These are phyloP conservation scores for Zonitis immaculata DNA, from an alignment of 2,888 invertebrate species.

Conservation along the genomic window DNA sequence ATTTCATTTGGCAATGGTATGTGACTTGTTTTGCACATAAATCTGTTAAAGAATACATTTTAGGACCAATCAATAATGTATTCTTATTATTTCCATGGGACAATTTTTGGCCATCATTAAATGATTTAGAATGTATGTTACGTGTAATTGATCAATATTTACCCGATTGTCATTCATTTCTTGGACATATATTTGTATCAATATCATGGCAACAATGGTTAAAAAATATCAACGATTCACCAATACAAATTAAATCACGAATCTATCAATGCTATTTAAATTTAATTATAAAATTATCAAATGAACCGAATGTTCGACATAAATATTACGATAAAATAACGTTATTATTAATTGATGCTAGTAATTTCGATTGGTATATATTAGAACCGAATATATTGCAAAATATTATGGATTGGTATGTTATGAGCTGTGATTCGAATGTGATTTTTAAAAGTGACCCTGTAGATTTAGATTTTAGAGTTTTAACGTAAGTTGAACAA, in stretches of 20 bases:
- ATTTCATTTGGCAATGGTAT: constrained; percentile 67
- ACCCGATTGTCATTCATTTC: constrained; percentile 66
- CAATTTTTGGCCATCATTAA: constrained; percentile 60
- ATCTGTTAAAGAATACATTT: constrained; percentile 61
- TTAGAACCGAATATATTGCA: constrained; percentile 60
- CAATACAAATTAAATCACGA: constrained; percentile 44
- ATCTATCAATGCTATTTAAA: constrained; percentile 62
- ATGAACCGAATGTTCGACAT: constrained; percentile 63
- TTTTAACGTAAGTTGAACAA: constrained; percentile 54
- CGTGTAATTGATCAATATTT: constrained; percentile 63
- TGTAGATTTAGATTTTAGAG: constrained; percentile 55
- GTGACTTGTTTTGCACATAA: constrained; percentile 60
- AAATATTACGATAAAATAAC: constrained; percentile 50
- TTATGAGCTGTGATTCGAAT: constrained; percentile 66
- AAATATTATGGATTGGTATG: constrained; percentile 68
- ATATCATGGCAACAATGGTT: constrained; percentile 65
- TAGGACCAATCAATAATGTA: constrained; percentile 61
- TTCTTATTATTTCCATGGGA: constrained; percentile 67
- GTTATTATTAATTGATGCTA: constrained; percentile 55
- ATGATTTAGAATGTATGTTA: constrained; percentile 65
- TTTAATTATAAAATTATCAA: constrained; percentile 66
- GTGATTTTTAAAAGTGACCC: constrained; percentile 57
- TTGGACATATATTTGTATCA: constrained; percentile 65
- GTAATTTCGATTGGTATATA: constrained; percentile 61
- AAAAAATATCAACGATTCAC: constrained; percentile 47